Evolutionary conservation across 2,797 vertebrate species (phyloP).

Genomic region (Ctenopoma multispine): DNA sequence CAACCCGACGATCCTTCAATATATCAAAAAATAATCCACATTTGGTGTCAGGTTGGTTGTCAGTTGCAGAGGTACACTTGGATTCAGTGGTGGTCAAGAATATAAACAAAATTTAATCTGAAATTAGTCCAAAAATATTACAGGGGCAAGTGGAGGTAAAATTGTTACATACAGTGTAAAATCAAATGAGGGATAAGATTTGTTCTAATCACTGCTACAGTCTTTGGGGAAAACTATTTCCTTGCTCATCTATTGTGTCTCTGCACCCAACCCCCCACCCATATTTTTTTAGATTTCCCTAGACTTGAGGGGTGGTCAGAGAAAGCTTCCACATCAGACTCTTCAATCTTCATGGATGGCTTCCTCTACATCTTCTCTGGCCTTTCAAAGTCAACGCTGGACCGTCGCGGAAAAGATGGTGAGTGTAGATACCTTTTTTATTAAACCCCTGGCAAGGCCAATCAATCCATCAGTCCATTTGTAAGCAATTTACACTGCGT

Average conservation of each 20-base stretch:
- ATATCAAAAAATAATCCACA: too few relatives aligned
- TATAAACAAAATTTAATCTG: background rate
- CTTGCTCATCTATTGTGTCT: constrained; percentile 11
- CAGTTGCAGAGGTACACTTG: too few relatives aligned
- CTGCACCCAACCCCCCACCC: too few relatives aligned
- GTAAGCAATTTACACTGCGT: constrained; percentile 58
- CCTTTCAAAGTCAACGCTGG: constrained; percentile 81
- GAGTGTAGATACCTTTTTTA: constrained; percentile 60
- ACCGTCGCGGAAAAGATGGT: constrained; percentile 92
- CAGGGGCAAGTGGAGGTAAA: background rate
- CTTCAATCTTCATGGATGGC: constrained; percentile 90
- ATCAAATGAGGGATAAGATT: background rate
- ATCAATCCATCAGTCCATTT: constrained; percentile 67
- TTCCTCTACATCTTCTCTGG: constrained; percentile 91
- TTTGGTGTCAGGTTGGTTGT: too few relatives aligned
- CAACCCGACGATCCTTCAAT: too few relatives aligned
- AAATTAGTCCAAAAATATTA: background rate
- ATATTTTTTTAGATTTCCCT: constrained; percentile 88
- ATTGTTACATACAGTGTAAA: background rate
- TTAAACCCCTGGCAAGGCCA: constrained; percentile 30
- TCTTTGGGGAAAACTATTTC: constrained; percentile 15
- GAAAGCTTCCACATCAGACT: constrained; percentile 78
- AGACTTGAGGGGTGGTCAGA: constrained; percentile 84
- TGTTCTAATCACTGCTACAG: background rate
- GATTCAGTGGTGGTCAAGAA: constrained; percentile 3